These are phyloP conservation scores for Peromyscus attwateri DNA, from an alignment of 2,797 vertebrate genomes.

Conservation along the genomic window DNA sequence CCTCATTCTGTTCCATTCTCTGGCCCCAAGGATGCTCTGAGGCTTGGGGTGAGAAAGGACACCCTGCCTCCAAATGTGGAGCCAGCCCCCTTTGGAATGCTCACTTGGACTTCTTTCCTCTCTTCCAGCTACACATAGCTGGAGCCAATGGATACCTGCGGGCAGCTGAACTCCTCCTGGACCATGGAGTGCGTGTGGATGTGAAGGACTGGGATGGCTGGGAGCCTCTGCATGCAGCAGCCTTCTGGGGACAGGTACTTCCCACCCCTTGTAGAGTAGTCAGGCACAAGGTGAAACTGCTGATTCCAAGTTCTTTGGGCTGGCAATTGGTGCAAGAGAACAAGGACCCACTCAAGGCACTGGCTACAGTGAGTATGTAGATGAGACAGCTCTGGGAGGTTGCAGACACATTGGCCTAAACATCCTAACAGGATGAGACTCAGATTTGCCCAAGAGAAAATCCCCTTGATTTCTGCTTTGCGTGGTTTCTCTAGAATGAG, in stretches of 20 bases:
- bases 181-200: slow-evolving; percentile 94
- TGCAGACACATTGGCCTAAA: background rate
- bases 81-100: background rate
- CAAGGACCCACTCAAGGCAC: background rate
- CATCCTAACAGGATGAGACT: background rate
- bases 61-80: background rate
- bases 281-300: background rate
- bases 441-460: slow-evolving; percentile 13
- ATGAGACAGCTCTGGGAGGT: background rate
- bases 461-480: background rate
- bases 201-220: slow-evolving; percentile 96
- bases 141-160: slow-evolving; percentile 96
- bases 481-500: background rate
- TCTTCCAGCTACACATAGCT: slow-evolving; percentile 94
- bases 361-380: background rate
- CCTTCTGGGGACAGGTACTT: slow-evolving; percentile 98
- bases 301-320: background rate
- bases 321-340: slow-evolving; percentile 22
- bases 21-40: background rate
- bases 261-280: background rate
- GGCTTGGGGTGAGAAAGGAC: background rate
- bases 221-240: slow-evolving; percentile 97
- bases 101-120: slow-evolving; percentile 66
- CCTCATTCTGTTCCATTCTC: background rate
- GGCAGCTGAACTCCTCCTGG: slow-evolving; percentile 95